These are phyloP conservation scores for Lepidocyrtoides sp. DNA, from an alignment of 2,888 invertebrate species.

Conservation along the genomic window DNA sequence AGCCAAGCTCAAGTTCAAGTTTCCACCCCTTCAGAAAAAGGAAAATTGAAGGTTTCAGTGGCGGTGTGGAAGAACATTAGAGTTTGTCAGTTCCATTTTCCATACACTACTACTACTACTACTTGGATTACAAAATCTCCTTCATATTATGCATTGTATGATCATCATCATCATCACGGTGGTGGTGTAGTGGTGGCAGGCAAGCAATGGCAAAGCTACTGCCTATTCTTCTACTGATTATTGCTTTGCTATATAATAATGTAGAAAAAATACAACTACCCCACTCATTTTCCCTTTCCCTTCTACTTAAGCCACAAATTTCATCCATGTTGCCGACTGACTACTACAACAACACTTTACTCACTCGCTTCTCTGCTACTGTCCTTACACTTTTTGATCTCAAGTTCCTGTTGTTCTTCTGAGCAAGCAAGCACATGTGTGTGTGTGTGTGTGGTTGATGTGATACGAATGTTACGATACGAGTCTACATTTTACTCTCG, in stretches of 20 bases:
- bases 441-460: slow-evolving; percentile 34
- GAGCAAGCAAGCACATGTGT: slow-evolving; percentile 40
- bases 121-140: slow-evolving; percentile 27
- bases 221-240: not conserved
- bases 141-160: slow-evolving; percentile 36
- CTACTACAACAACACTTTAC: slow-evolving; percentile 25
- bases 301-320: slow-evolving; percentile 15
- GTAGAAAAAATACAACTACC: slow-evolving; percentile 28
- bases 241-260: not conserved
- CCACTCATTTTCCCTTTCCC: slow-evolving; percentile 38
- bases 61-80: slow-evolving; percentile 12
- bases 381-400: slow-evolving; percentile 62
- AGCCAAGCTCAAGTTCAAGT: slow-evolving; percentile 63
- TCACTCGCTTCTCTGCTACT: slow-evolving; percentile 21
- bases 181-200: slow-evolving; percentile 29
- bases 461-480: too few relatives aligned
- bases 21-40: slow-evolving; percentile 75
- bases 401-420: slow-evolving; percentile 51
- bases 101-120: slow-evolving; percentile 27
- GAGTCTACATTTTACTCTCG: slow-evolving; percentile 29
- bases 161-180: slow-evolving; percentile 58
- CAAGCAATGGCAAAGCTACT: not conserved
- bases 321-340: slow-evolving; percentile 34
- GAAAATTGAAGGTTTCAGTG: slow-evolving; percentile 57
- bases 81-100: slow-evolving; percentile 63